Evolutionary conservation across 2,888 invertebrate genomes (phyloP).

Genomic region (Tetropium fuscum): DNA sequence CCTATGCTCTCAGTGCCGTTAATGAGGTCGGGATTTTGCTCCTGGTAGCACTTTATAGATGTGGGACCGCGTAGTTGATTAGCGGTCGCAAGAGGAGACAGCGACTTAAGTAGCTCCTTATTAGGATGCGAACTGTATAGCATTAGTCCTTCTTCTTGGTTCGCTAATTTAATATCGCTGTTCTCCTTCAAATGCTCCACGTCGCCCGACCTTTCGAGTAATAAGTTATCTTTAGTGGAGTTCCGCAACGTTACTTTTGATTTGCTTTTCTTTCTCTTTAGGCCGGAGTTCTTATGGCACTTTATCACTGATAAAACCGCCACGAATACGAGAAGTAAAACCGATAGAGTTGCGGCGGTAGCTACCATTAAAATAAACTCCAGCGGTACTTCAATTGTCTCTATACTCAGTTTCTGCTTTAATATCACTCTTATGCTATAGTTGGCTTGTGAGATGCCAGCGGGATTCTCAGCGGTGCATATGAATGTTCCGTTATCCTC

Average conservation of each 20-base stretch:
- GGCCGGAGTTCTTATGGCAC: constrained; percentile 57
- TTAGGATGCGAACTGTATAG: constrained; percentile 58
- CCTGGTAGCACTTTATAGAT: constrained; percentile 68
- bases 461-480: constrained; percentile 87
- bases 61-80: constrained; percentile 72
- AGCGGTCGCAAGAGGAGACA: constrained; percentile 57
- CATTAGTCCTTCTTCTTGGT: constrained; percentile 54
- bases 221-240: constrained; percentile 58
- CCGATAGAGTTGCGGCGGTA: constrained; percentile 74
- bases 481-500: constrained; percentile 88
- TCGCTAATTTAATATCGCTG: constrained; percentile 49
- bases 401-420: constrained; percentile 67
- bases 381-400: constrained; percentile 59
- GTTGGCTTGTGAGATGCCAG: constrained; percentile 83
- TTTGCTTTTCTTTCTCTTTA: constrained; percentile 71
- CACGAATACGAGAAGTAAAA: constrained; percentile 75
- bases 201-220: constrained; percentile 58
- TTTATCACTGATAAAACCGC: constrained; percentile 74
- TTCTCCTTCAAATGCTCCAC: constrained; percentile 54
- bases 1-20: constrained; percentile 78
- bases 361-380: constrained; percentile 79
- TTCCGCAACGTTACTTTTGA: constrained; percentile 65
- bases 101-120: constrained; percentile 54
- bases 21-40: constrained; percentile 84
- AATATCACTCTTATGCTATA: constrained; percentile 83